These are phyloP conservation scores for Trissoscelio sp. DNA, from an alignment of 2,888 invertebrate genomes.

Conservation along the genomic window DNA sequence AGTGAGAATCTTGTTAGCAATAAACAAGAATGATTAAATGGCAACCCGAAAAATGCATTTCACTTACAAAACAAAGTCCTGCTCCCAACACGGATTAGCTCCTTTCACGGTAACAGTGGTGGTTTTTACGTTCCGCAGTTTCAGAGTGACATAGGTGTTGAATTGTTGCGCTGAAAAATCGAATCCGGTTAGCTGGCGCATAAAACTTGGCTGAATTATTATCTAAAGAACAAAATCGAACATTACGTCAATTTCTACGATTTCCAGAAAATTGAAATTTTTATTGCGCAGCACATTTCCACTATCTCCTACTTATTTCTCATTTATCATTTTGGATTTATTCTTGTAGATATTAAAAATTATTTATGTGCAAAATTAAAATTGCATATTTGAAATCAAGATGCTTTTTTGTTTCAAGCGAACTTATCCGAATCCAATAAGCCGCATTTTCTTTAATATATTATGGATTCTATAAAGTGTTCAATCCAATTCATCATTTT, in stretches of 20 bases:
- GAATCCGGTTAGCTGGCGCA: slow-evolving; percentile 29
- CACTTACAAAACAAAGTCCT: slow-evolving; percentile 99
- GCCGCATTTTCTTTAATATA: too few relatives aligned
- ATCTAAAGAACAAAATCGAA: slow-evolving; percentile 29
- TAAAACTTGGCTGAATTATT: slow-evolving; percentile 40
- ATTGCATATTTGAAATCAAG: too few relatives aligned
- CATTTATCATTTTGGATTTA: too few relatives aligned
- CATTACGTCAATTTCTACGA: slow-evolving; percentile 1
- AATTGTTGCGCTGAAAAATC: slow-evolving; percentile 91
- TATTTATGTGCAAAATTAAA: too few relatives aligned
- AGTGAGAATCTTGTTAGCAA: not conserved
- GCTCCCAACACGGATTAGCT: slow-evolving; percentile 98
- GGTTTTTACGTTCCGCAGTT: slow-evolving; percentile 98
- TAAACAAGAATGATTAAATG: slow-evolving; percentile 30
- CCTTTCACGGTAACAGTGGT: slow-evolving; percentile 99
- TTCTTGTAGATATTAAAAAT: not conserved
- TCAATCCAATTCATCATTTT: too few relatives aligned
- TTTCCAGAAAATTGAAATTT: slow-evolving; percentile 13
- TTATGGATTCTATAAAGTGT: too few relatives aligned
- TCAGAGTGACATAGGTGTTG: slow-evolving; percentile 98
- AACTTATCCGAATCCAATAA: too few relatives aligned
- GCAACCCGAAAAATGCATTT: slow-evolving; percentile 27
- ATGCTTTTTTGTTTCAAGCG: too few relatives aligned
- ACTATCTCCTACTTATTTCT: not conserved
- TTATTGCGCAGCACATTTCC: slow-evolving; percentile 3